Evolutionary conservation across 1,140 invertebrate genomes (phyloP).

Genomic region (Stenopsyche tienmushanensis): DNA sequence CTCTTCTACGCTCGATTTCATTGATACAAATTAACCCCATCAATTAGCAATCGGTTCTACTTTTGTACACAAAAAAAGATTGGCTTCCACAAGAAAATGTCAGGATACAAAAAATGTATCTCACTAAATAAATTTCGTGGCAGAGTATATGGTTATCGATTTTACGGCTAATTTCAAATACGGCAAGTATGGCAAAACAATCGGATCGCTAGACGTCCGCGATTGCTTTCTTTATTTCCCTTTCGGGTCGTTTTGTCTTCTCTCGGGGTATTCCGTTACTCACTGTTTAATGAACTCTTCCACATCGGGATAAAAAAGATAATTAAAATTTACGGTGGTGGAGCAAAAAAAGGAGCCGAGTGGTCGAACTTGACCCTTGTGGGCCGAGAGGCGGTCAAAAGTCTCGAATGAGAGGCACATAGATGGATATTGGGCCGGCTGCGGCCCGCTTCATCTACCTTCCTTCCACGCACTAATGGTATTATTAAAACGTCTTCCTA

Average conservation of each 20-base stretch:
- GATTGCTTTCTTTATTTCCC: background rate
- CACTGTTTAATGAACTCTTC: constrained; percentile 24
- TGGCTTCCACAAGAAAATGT: too few relatives aligned
- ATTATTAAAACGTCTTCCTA: constrained; percentile 59
- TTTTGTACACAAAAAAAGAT: too few relatives aligned
- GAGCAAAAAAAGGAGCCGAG: constrained; percentile 10
- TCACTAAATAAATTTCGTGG: too few relatives aligned
- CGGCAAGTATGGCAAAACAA: too few relatives aligned
- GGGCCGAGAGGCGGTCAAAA: constrained; percentile 21
- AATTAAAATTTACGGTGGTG: constrained; percentile 28
- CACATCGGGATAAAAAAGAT: constrained; percentile 16
- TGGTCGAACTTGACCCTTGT: constrained; percentile 30
- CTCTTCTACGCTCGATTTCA: too few relatives aligned
- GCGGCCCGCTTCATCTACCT: background rate
- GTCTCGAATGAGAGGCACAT: constrained; percentile 1
- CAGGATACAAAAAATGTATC: too few relatives aligned
- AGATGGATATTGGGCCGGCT: constrained; percentile 6
- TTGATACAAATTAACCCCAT: too few relatives aligned
- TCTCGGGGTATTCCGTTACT: constrained; percentile 3
- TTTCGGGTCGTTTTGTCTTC: constrained; percentile 5
- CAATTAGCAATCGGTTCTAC: too few relatives aligned
- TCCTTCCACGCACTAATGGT: constrained; percentile 46
- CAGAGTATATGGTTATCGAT: too few relatives aligned
- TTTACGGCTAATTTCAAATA: too few relatives aligned
- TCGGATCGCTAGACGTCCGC: too few relatives aligned